Percentiles rank a stretch among this genome's conserved stretches.
These are phyloP conservation scores for Sycobia sp. DNA, from an alignment of 1,140 invertebrate species.

Conservation along the genomic window DNA sequence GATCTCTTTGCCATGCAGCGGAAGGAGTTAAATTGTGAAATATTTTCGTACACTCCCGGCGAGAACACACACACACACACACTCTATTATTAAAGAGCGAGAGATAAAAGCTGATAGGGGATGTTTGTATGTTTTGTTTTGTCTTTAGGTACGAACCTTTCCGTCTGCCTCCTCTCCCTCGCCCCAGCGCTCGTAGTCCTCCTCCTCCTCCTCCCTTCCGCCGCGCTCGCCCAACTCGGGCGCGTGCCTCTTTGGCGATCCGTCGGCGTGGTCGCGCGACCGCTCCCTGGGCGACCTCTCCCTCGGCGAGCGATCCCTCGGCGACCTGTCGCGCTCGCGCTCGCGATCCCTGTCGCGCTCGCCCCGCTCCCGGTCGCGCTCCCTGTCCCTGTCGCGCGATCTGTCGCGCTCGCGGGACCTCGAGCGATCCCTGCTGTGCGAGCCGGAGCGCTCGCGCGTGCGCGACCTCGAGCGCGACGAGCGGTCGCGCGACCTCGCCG, in stretches of 20 bases:
- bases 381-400: conserved; percentile 64
- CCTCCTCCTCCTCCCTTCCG: conserved; percentile 67
- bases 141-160: conserved; percentile 46
- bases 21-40: too few species aligned
- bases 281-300: background rate
- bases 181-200: conserved; percentile 61
- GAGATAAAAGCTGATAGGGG: too few species aligned
- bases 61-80: too few species aligned
- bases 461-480: conserved; percentile 67
- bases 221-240: conserved; percentile 74
- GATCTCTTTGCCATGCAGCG: too few species aligned
- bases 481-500: conserved; percentile 38
- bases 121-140: too few species aligned
- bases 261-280: too few species aligned
- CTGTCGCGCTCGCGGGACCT: conserved; percentile 59
- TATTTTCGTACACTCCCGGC: too few species aligned
- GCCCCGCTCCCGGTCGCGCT: conserved; percentile 64
- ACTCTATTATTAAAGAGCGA: too few species aligned
- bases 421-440: conserved; percentile 69
- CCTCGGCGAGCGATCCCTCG: conserved; percentile 5
- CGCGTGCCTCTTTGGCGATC: conserved; percentile 61
- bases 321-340: conserved; percentile 56
- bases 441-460: conserved; percentile 63
- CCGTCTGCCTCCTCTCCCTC: conserved; percentile 44
- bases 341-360: conserved; percentile 64